These are phyloP conservation scores for Rhinophrynus dorsalis DNA, from an alignment of 2,797 vertebrate genomes.

Conservation along the genomic window DNA sequence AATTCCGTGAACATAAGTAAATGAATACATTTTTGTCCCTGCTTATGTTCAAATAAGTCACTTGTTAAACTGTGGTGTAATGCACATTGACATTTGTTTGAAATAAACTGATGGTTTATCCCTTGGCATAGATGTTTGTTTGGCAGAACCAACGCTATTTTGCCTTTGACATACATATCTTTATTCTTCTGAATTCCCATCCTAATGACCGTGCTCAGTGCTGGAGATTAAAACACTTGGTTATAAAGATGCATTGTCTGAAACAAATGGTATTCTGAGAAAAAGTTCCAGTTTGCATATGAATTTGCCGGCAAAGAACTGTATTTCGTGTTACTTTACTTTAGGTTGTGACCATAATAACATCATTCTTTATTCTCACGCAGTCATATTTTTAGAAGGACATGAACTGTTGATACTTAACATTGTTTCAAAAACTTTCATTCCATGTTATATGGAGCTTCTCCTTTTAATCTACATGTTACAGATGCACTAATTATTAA, in stretches of 20 bases:
- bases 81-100: conserved; percentile 47
- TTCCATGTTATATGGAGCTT: too few species aligned
- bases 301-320: conserved; percentile 4
- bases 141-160: conserved; percentile 31
- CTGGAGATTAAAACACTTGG: not conserved
- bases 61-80: conserved; percentile 41
- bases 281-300: not conserved
- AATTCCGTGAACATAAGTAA: conserved; percentile 13
- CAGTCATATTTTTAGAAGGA: too few species aligned
- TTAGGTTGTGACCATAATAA: too few species aligned
- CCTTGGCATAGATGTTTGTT: conserved; percentile 29
- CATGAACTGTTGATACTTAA: too few species aligned
- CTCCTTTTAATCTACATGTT: too few species aligned
- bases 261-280: not conserved
- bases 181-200: conserved; percentile 17
- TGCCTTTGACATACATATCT: conserved; percentile 31
- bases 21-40: conserved; percentile 19
- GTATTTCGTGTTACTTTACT: too few species aligned
- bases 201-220: conserved; percentile 21
- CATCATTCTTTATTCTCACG: not conserved
- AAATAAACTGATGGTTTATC: conserved; percentile 42
- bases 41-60: conserved; percentile 37
- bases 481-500: too few species aligned
- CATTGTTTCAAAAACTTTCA: too few species aligned
- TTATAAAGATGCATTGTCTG: conserved; percentile 9